phyloP scores from a whole-genome alignment of 2,888 invertebrate species.

The Lithophane leautieri region DNA sequence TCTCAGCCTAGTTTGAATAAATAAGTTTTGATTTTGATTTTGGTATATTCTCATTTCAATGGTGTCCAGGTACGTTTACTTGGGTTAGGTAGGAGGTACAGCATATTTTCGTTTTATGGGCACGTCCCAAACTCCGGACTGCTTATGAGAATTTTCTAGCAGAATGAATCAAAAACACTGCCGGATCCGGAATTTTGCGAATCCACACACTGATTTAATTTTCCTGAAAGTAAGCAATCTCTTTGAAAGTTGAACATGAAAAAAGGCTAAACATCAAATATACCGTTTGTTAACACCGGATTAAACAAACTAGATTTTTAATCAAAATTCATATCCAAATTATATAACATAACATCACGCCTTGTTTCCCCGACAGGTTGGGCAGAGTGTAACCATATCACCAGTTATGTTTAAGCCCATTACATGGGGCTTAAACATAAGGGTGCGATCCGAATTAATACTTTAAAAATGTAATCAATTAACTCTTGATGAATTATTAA shows the following conservation, averaged over 20 bases:
- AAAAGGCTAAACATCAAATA: slow-evolving; percentile 15
- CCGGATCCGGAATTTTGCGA: slow-evolving; percentile 14
- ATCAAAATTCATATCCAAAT: neutral
- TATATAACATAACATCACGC: too few relatives aligned
- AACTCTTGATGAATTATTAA: neutral
- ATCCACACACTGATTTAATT: slow-evolving; percentile 17
- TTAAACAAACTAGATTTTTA: slow-evolving; percentile 11
- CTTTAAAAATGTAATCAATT: neutral
- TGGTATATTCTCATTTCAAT: neutral
- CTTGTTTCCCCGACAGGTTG: too few relatives aligned
- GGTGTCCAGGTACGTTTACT: neutral
- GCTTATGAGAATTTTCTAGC: slow-evolving; percentile 34
- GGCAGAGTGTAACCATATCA: too few relatives aligned
- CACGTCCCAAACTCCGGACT: neutral
- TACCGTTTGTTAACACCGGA: slow-evolving; percentile 1
- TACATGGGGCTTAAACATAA: too few relatives aligned
- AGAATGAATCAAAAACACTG: slow-evolving; percentile 12
- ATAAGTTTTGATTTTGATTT: too few relatives aligned
- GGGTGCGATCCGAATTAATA: neutral
- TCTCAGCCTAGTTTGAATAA: too few relatives aligned
- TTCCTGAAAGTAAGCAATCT: slow-evolving; percentile 7
- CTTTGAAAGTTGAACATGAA: slow-evolving; percentile 25
- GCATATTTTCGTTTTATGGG: slow-evolving; percentile 11
- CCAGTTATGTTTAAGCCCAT: too few relatives aligned
- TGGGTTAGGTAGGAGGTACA: neutral